phyloP scores from a whole-genome alignment of 1,140 invertebrate species.

The Drosophila teissieri region DNA sequence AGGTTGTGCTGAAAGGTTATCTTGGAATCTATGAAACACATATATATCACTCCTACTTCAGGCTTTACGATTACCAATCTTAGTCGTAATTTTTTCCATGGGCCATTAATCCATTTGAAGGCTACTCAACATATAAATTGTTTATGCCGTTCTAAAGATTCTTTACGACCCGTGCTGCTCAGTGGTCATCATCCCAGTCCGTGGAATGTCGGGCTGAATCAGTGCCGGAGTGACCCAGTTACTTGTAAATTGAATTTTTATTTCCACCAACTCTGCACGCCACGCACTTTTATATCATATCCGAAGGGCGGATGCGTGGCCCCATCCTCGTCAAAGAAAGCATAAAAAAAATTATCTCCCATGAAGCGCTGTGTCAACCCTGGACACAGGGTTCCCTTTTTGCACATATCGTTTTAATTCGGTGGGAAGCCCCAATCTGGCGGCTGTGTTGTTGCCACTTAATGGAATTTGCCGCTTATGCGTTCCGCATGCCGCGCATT shows the following conservation, averaged over 20 bases:
- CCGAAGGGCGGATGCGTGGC: not conserved
- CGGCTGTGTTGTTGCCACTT: conserved; percentile 67
- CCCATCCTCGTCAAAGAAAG: conserved; percentile 67
- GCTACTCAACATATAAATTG: conserved; percentile 54
- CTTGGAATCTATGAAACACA: conserved; percentile 14
- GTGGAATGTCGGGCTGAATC: conserved; percentile 10
- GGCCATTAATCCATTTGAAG: conserved; percentile 51
- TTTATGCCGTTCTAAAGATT: conserved; percentile 53
- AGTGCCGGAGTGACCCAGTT: conserved; percentile 62
- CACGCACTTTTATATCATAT: conserved; percentile 13
- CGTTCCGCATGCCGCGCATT: conserved; percentile 81
- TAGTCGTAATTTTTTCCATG: conserved; percentile 3
- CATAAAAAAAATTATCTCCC: conserved; percentile 75
- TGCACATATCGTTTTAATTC: conserved; percentile 74
- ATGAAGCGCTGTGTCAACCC: conserved; percentile 67
- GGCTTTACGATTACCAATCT: conserved; percentile 23
- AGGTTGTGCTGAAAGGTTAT: not conserved
- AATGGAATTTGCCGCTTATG: conserved; percentile 83
- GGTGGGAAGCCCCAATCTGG: conserved; percentile 29
- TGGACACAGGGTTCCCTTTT: conserved; percentile 30
- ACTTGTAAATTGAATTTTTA: conserved; percentile 80
- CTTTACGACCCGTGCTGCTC: conserved; percentile 38
- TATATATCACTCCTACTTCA: conserved; percentile 5
- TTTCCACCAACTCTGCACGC: conserved; percentile 27
- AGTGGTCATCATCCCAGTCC: conserved; percentile 29